phyloP scores from a whole-genome alignment of 1,140 invertebrate genomes.

The Scylla paramamosain region DNA sequence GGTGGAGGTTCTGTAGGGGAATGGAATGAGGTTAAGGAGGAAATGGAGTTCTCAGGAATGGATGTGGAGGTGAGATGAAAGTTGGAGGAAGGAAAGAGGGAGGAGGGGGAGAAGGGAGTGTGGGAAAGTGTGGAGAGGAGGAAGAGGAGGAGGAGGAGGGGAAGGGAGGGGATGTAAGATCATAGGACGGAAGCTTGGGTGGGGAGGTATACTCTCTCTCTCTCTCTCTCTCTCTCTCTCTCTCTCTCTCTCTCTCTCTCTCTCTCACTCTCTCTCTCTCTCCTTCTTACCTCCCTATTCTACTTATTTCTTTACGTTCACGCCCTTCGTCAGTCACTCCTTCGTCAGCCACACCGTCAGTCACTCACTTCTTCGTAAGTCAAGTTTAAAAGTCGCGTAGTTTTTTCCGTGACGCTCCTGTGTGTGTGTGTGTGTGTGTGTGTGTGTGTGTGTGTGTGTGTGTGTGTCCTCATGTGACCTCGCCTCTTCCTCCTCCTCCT shows the following conservation, averaged over 20 bases:
- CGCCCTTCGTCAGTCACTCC: background rate
- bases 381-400: background rate
- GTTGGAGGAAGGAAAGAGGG: background rate
- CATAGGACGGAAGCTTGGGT: background rate
- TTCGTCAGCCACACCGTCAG: background rate
- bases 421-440: conserved; percentile 44
- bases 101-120: background rate
- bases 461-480: conserved; percentile 4
- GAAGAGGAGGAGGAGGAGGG: background rate
- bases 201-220: background rate
- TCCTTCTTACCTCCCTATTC: background rate
- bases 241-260: background rate
- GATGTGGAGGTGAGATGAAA: background rate
- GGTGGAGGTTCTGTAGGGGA: background rate
- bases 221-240: conserved; percentile 11
- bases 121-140: background rate
- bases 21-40: background rate
- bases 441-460: conserved; percentile 49
- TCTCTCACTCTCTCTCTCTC: background rate
- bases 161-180: background rate
- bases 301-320: background rate
- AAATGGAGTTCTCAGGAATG: background rate
- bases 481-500: background rate
- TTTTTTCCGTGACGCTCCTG: background rate
- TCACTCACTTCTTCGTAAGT: background rate